Conservation (phyloP, 2,113 vertebrate species). For the Trichomycterus rosablanca region DNA sequence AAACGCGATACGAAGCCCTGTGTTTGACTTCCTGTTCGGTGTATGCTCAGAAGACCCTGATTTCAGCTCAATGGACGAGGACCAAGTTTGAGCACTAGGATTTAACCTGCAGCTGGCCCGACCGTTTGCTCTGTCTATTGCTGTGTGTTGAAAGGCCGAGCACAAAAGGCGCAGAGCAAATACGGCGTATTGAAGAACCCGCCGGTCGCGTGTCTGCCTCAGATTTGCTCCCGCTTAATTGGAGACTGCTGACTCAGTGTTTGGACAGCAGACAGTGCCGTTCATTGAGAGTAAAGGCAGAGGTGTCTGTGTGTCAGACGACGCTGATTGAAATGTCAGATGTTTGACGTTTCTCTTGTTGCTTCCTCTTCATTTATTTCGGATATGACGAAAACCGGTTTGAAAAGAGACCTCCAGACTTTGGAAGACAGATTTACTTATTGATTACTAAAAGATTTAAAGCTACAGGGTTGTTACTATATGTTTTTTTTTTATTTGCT, state of each 20-base stretch:
- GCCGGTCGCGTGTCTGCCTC: conserved; percentile 48
- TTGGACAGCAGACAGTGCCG: conserved; percentile 44
- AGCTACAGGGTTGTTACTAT: no score
- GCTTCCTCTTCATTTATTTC: conserved; percentile 9
- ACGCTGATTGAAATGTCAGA: conserved; percentile 30
- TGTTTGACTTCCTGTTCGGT: conserved; percentile 58
- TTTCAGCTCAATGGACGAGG: conserved; percentile 61
- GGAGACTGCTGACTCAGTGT: conserved; percentile 60
- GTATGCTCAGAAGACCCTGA: conserved; percentile 56
- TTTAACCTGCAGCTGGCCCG: conserved; percentile 67
- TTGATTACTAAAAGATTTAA: no score
- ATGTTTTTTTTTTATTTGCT: no score
- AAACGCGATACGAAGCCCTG: conserved; percentile 50
- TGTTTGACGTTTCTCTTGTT: conserved; percentile 18
- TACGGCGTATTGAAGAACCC: conserved; percentile 38
- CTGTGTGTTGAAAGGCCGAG: conserved; percentile 77
- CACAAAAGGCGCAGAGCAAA: conserved; percentile 70
- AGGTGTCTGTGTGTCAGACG: conserved; percentile 29
- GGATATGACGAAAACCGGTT: conserved; percentile 12
- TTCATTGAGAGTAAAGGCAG: conserved; percentile 38
- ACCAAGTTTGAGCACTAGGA: conserved; percentile 71
- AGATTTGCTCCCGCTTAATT: conserved; percentile 62
- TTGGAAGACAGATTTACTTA: not conserved
- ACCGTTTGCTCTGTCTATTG: conserved; percentile 69
- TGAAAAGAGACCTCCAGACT: not conserved